These are phyloP conservation scores for Oscheius myriophilus DNA, from an alignment of 2,888 invertebrate genomes.

Conservation along the genomic window DNA sequence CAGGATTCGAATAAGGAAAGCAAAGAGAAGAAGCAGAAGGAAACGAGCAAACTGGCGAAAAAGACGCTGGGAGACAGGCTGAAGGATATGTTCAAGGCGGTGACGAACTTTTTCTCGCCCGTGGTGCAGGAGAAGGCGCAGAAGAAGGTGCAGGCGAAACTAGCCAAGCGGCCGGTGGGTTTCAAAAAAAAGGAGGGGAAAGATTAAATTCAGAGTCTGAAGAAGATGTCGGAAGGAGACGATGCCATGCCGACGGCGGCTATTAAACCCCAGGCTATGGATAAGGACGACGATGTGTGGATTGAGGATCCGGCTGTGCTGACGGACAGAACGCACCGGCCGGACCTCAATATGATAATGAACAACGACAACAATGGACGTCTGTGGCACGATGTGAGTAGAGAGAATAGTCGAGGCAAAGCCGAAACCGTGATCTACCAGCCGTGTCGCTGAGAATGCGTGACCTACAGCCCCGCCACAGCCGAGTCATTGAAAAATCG, in stretches of 20 bases:
- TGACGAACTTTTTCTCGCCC: not conserved
- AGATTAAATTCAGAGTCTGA: too few relatives aligned
- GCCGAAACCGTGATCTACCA: too few relatives aligned
- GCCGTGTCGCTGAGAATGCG: too few relatives aligned
- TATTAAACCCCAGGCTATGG: not conserved
- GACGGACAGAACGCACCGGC: conserved; percentile 9
- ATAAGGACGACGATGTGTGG: conserved; percentile 6
- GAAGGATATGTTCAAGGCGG: conserved; percentile 3
- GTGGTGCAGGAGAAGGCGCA: conserved; percentile 5
- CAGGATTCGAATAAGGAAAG: not conserved
- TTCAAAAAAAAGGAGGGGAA: too few relatives aligned
- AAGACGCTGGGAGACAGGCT: not conserved
- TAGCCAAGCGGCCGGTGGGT: not conserved
- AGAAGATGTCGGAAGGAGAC: conserved; percentile 13
- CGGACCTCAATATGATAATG: not conserved
- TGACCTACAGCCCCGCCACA: too few relatives aligned
- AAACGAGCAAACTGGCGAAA: not conserved
- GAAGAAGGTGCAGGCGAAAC: conserved; percentile 5
- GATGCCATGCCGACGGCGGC: conserved; percentile 10
- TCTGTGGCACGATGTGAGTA: conserved; percentile 16
- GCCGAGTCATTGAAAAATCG: too few relatives aligned
- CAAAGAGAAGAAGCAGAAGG: not conserved
- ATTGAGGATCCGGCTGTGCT: conserved; percentile 9
- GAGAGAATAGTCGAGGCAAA: too few relatives aligned
- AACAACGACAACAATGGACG: conserved; percentile 12